Percentiles rank a stretch among this genome's conserved stretches.
Evolutionary conservation across 2,888 invertebrate species (phyloP).

Genomic region (Eudasyphora cyanicolor): DNA sequence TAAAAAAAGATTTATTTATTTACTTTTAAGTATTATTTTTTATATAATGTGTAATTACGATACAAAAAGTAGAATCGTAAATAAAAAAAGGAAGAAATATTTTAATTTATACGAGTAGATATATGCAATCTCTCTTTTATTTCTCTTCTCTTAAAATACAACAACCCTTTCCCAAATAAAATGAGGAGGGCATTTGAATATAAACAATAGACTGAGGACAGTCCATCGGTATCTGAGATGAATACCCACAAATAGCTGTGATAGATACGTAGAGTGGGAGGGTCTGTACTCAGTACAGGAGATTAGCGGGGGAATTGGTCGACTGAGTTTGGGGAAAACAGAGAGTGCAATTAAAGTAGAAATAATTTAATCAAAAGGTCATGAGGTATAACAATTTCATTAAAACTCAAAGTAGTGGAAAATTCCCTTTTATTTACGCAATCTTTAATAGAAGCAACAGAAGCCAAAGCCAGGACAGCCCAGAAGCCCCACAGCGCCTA

Average conservation of each 20-base stretch:
- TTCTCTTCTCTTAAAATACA: too few species aligned
- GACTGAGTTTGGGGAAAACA: background rate
- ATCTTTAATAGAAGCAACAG: background rate
- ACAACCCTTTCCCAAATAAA: too few species aligned
- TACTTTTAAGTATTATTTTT: background rate
- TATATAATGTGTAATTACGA: background rate
- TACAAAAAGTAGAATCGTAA: background rate
- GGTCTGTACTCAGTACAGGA: too few species aligned
- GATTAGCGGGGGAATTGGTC: background rate
- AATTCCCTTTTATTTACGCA: slow-evolving; percentile 30
- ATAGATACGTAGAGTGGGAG: background rate
- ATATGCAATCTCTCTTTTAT: background rate
- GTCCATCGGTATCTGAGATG: background rate
- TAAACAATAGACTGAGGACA: background rate
- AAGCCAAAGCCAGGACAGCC: too few species aligned
- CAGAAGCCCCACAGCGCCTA: slow-evolving; percentile 19
- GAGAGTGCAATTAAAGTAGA: slow-evolving; percentile 41
- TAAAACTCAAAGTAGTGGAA: slow-evolving; percentile 48
- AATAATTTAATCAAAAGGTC: slow-evolving; percentile 33
- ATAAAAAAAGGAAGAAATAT: background rate
- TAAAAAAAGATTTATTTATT: background rate
- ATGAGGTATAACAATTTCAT: slow-evolving; percentile 52
- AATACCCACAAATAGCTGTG: background rate
- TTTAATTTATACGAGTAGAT: background rate
- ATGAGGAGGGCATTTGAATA: background rate